phyloP scores from a whole-genome alignment of 2,888 invertebrate species.

The Acheta domesticus region DNA sequence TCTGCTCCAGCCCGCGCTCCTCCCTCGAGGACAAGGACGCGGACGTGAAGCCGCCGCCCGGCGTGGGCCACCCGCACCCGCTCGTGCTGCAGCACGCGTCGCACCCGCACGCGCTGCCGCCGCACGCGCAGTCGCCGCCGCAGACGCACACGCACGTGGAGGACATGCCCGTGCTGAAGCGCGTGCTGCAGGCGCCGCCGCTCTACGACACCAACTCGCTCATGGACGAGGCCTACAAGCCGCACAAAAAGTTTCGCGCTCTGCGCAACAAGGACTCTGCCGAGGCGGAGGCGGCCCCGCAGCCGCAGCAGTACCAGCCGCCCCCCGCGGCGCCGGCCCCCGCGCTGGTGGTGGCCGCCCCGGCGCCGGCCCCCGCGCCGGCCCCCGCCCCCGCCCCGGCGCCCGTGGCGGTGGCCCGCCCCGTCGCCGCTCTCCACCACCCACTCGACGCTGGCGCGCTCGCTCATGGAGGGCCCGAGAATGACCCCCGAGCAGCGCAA shows the following conservation, averaged over 20 bases:
- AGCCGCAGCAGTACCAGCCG: slow-evolving; percentile 43
- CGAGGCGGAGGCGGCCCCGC: slow-evolving; percentile 63
- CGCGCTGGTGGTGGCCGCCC: slow-evolving; percentile 49
- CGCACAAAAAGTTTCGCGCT: slow-evolving; percentile 92
- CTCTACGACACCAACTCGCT: slow-evolving; percentile 84
- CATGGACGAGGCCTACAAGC: slow-evolving; percentile 94
- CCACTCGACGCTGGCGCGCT: slow-evolving; percentile 85
- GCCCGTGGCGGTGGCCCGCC: slow-evolving; percentile 32
- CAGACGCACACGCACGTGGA: slow-evolving; percentile 58
- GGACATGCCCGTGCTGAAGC: slow-evolving; percentile 91
- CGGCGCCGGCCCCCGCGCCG: slow-evolving; percentile 38
- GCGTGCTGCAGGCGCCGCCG: slow-evolving; percentile 88
- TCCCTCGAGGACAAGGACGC: slow-evolving; percentile 68
- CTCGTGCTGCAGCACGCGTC: slow-evolving; percentile 48
- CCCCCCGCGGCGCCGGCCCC: slow-evolving; percentile 37
- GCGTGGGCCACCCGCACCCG: slow-evolving; percentile 37
- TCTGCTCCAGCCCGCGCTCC: slow-evolving; percentile 83
- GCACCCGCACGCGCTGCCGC: slow-evolving; percentile 42
- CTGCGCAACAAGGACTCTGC: slow-evolving; percentile 72
- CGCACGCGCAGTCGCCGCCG: slow-evolving; percentile 28
- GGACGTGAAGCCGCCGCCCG: slow-evolving; percentile 56
- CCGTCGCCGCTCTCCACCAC: slow-evolving; percentile 70
- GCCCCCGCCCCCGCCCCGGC: slow-evolving; percentile 33
- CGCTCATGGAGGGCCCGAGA: slow-evolving; percentile 87
- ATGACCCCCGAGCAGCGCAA: slow-evolving; percentile 92